Percentiles rank a stretch among this genome's conserved stretches.
phyloP scores from a whole-genome alignment of 2,888 invertebrate genomes.

The Sicus ferrugineus region DNA sequence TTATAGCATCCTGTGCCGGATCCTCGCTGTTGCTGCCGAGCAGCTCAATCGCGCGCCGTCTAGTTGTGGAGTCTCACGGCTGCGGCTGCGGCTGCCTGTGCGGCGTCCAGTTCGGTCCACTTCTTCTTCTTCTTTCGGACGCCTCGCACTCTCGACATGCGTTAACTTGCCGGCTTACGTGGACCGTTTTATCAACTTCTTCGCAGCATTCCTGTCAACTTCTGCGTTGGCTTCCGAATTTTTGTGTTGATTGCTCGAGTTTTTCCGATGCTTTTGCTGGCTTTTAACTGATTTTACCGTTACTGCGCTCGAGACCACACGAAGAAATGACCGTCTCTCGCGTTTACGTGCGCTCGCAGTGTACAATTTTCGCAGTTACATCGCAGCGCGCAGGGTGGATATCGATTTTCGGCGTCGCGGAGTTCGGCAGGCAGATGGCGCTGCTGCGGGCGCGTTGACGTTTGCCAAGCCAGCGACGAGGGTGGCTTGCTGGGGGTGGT shows the following conservation, averaged over 20 bases:
- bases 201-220: slow-evolving; percentile 39
- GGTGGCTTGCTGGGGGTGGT: slow-evolving; percentile 2
- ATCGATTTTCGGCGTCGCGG: slow-evolving; percentile 58
- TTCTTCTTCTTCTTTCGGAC: slow-evolving; percentile 33
- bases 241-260: slow-evolving; percentile 41
- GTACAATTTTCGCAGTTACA: slow-evolving; percentile 60
- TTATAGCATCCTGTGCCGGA: background rate
- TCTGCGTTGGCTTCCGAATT: slow-evolving; percentile 40
- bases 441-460: slow-evolving; percentile 11
- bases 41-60: slow-evolving; percentile 16
- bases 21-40: background rate
- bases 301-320: slow-evolving; percentile 25
- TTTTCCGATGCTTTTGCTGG: slow-evolving; percentile 40
- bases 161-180: slow-evolving; percentile 40
- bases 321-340: slow-evolving; percentile 38
- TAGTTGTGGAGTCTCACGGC: slow-evolving; percentile 13
- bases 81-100: slow-evolving; percentile 29
- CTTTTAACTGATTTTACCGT: slow-evolving; percentile 33
- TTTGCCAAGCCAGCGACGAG: background rate
- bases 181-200: slow-evolving; percentile 41
- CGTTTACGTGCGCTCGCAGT: slow-evolving; percentile 54
- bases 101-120: too few species aligned
- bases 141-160: slow-evolving; percentile 38
- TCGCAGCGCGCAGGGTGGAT: slow-evolving; percentile 59
- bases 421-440: slow-evolving; percentile 24